Percentiles rank a stretch among this genome's conserved stretches.
These are phyloP conservation scores for Limnothrissa miodon DNA, from an alignment of 2,113 vertebrate genomes.

Conservation along the genomic window DNA sequence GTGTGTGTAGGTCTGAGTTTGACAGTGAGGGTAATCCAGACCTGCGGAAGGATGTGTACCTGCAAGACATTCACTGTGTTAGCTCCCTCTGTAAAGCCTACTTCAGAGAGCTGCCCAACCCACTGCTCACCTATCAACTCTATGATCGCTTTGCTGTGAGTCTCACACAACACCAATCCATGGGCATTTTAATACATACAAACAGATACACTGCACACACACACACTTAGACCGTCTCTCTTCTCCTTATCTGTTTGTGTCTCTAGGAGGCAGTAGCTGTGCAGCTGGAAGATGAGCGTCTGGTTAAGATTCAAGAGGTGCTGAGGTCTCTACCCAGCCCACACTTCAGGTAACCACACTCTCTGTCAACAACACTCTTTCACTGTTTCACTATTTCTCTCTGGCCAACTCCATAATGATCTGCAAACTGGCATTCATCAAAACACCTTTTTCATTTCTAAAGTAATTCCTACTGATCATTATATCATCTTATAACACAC, in stretches of 20 bases:
- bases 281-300: slow-evolving; percentile 83
- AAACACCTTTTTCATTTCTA: background rate
- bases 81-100: slow-evolving; percentile 93
- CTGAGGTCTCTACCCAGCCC: slow-evolving; percentile 80
- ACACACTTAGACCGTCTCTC: background rate
- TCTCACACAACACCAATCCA: slow-evolving; percentile 32
- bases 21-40: slow-evolving; percentile 78
- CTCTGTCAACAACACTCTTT: background rate
- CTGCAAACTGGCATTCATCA: background rate
- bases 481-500: background rate
- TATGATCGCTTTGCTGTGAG: slow-evolving; percentile 94
- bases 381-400: background rate
- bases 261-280: slow-evolving; percentile 85
- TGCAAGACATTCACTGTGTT: slow-evolving; percentile 95
- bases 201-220: background rate
- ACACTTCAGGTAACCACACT: slow-evolving; percentile 77
- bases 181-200: background rate
- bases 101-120: slow-evolving; percentile 92
- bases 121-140: slow-evolving; percentile 91
- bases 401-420: background rate
- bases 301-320: slow-evolving; percentile 88
- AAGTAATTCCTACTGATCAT: background rate
- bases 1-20: slow-evolving; percentile 79
- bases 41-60: slow-evolving; percentile 80
- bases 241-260: background rate